Conservation (phyloP, 2,888 invertebrate genomes). For the Tenthredo livida region DNA sequence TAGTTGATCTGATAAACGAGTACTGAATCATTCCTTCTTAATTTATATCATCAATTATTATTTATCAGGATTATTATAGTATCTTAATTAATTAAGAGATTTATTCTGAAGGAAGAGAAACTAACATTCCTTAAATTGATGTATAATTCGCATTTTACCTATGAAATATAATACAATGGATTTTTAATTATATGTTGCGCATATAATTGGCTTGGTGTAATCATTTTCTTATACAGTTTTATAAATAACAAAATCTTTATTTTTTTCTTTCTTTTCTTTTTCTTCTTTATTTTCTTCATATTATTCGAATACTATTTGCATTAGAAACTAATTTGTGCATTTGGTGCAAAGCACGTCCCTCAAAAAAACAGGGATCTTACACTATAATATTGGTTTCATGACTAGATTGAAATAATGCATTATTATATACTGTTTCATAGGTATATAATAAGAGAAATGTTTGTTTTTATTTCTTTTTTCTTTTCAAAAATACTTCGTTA, state of each 20-base stretch:
- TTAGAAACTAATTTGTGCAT: conserved; percentile 52
- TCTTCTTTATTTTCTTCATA: background rate
- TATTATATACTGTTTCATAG: background rate
- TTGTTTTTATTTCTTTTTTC: no score
- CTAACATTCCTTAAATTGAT: conserved; percentile 5
- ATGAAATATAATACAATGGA: conserved; percentile 48
- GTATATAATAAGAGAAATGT: background rate
- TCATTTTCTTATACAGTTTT: conserved; percentile 1
- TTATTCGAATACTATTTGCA: conserved; percentile 37
- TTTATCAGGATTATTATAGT: conserved; percentile 13
- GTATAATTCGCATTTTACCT: conserved; percentile 27
- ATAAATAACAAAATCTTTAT: background rate
- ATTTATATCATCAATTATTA: conserved; percentile 43
- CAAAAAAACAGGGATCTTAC: conserved; percentile 36
- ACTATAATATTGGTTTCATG: conserved; percentile 50
- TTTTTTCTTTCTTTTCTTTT: background rate
- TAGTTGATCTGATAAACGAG: conserved; percentile 5
- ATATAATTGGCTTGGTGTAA: conserved; percentile 46
- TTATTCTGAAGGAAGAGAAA: conserved; percentile 38
- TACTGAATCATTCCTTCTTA: conserved; percentile 44
- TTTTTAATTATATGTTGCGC: conserved; percentile 49
- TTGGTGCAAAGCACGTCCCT: conserved; percentile 52
- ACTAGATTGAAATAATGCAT: conserved; percentile 41
- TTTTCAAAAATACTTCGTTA: conserved; percentile 13
- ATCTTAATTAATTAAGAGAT: conserved; percentile 22